Percentiles rank a stretch among this genome's conserved stretches.
These are phyloP conservation scores for Patagioenas fasciata DNA, from an alignment of 2,113 vertebrate species.

Conservation along the genomic window DNA sequence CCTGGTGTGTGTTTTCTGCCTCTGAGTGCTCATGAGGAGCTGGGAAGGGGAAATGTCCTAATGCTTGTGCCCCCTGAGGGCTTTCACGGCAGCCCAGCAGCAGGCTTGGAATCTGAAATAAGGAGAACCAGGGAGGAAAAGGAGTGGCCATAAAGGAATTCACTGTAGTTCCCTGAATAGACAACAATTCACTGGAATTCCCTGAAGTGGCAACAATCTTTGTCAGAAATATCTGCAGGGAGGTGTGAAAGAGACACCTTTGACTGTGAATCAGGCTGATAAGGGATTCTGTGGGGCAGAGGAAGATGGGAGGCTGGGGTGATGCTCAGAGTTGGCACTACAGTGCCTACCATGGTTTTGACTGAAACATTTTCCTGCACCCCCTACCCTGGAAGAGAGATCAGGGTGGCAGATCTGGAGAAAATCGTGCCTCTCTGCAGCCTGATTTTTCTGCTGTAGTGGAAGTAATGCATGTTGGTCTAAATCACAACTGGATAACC, in stretches of 20 bases:
- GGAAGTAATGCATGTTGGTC: not conserved
- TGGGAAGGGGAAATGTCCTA: not conserved
- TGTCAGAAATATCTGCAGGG: not conserved
- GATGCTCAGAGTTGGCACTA: not conserved
- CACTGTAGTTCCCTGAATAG: accelerated
- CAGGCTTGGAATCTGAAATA: not conserved
- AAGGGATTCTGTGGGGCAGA: not conserved
- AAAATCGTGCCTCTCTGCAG: not conserved
- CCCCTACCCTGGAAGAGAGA: not conserved
- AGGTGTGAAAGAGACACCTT: not conserved
- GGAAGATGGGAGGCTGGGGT: not conserved
- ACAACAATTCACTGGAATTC: not conserved
- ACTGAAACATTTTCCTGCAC: not conserved
- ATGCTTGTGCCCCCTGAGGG: not conserved
- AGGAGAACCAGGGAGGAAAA: not conserved
- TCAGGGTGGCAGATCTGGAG: not conserved
- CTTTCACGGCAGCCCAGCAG: not conserved
- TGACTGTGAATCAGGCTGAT: not conserved
- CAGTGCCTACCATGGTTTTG: accelerated
- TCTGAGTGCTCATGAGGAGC: accelerated
- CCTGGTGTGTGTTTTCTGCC: not conserved
- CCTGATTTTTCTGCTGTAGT: not conserved
- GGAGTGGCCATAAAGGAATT: not conserved
- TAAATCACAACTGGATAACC: not conserved
- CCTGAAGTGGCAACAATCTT: not conserved